A percentile compares a stretch with the other conserved stretches of the same genome.
These are phyloP conservation scores for Tadarida brasiliensis DNA, from an alignment of 2,797 vertebrate genomes.

Conservation along the genomic window DNA sequence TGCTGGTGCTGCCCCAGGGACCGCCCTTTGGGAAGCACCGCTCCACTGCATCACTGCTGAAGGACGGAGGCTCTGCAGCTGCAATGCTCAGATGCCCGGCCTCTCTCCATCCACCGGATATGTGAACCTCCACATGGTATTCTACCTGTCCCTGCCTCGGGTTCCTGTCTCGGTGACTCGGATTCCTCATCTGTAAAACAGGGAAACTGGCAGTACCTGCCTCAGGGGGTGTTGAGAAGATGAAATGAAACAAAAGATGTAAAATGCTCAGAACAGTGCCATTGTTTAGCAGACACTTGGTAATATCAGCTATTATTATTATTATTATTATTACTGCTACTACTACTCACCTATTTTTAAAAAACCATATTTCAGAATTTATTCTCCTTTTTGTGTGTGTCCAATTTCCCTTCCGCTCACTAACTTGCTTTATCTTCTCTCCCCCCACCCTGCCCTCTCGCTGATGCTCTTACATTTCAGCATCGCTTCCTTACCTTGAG, in stretches of 20 bases:
- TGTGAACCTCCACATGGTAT: not conserved
- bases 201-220: not conserved
- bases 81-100: not conserved
- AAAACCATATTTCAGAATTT: not conserved
- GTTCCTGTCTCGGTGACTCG: not conserved
- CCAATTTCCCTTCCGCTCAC: not conserved
- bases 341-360: not conserved
- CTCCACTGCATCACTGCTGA: not conserved
- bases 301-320: not conserved
- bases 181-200: not conserved
- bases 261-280: not conserved
- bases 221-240: not conserved
- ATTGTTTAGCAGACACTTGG: not conserved
- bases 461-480: not conserved
- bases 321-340: not conserved
- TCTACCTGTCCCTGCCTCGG: not conserved
- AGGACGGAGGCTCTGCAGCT: not conserved
- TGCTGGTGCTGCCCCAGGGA: not conserved
- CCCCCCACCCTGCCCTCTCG: too few relatives aligned
- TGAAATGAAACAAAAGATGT: constrained; percentile 28
- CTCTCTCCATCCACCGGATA: accelerated
- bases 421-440: not conserved
- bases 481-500: not conserved
- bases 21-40: not conserved
- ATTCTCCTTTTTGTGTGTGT: not conserved